Conservation (phyloP, 2,113 vertebrate genomes). For the Chelonoidis abingdonii region DNA sequence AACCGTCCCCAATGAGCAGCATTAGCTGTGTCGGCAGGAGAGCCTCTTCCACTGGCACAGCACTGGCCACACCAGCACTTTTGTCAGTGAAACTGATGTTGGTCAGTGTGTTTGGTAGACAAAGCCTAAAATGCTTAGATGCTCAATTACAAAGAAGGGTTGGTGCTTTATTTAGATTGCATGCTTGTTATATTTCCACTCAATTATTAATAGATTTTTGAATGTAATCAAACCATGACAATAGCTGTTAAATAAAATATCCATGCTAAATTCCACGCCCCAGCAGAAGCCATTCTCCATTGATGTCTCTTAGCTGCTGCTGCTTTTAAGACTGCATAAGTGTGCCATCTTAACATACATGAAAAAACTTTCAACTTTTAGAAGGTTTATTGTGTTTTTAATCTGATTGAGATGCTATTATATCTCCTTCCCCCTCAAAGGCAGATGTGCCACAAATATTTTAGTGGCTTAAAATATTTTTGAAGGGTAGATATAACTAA, state of each 20-base stretch:
- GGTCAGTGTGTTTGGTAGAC: too few species aligned
- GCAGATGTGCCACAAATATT: not conserved
- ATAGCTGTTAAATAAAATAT: not conserved
- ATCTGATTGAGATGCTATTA: not conserved
- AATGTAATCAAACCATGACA: not conserved
- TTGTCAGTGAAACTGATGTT: too few species aligned
- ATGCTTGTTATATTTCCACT: not conserved
- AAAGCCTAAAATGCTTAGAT: not conserved
- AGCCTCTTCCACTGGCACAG: too few species aligned
- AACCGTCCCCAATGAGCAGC: too few species aligned
- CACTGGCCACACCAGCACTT: too few species aligned
- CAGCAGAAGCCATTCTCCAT: not conserved
- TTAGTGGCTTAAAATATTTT: not conserved
- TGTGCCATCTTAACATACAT: not conserved
- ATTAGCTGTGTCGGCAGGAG: too few species aligned
- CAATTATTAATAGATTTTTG: not conserved
- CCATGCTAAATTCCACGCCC: not conserved
- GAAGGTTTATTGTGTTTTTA: not conserved
- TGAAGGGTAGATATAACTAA: rapidly evolving
- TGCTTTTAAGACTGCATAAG: not conserved
- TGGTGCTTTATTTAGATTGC: not conserved
- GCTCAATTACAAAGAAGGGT: not conserved
- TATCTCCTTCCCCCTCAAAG: not conserved
- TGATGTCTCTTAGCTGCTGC: not conserved
- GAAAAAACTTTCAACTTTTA: not conserved